A percentile compares a stretch with the other conserved stretches of the same genome.
phyloP scores from a whole-genome alignment of 2,888 invertebrate species.

The Drosophila barbarae region DNA sequence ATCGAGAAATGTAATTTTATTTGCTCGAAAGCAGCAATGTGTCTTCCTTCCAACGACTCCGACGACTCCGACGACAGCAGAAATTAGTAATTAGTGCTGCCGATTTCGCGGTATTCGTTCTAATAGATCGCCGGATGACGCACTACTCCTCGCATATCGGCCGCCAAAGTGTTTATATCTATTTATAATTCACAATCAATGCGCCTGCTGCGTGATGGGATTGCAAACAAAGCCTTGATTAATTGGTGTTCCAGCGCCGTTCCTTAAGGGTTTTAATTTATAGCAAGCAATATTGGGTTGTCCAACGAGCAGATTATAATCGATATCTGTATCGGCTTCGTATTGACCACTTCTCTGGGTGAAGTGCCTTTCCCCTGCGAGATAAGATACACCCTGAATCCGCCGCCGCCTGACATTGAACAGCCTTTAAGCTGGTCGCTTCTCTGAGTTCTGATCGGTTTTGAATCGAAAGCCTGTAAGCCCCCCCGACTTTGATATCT shows the following conservation, averaged over 20 bases:
- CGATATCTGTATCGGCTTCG: constrained; percentile 14
- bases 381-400: constrained; percentile 51
- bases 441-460: background rate
- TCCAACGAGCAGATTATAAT: constrained; percentile 35
- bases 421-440: background rate
- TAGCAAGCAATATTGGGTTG: constrained; percentile 6
- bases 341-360: constrained; percentile 30
- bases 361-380: constrained; percentile 38
- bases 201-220: constrained; percentile 32
- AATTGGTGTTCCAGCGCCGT: background rate
- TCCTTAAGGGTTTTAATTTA: constrained; percentile 17
- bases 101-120: constrained; percentile 36
- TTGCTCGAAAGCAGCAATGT: constrained; percentile 44
- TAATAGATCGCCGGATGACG: constrained; percentile 50
- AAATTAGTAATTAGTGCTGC: constrained; percentile 59
- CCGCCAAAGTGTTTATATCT: constrained; percentile 18
- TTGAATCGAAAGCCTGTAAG: background rate
- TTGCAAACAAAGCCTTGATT: constrained; percentile 15
- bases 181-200: constrained; percentile 14
- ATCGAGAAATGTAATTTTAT: constrained; percentile 52
- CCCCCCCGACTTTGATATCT: constrained; percentile 5
- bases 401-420: constrained; percentile 15
- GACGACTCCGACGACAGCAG: constrained; percentile 23
- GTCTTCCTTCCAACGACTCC: constrained; percentile 1
- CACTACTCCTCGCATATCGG: constrained; percentile 10